A percentile compares a stretch with the other conserved stretches of the same genome.
Evolutionary conservation across 2,797 vertebrate species (phyloP).

Genomic region (Rhabdophis nuchalis): DNA sequence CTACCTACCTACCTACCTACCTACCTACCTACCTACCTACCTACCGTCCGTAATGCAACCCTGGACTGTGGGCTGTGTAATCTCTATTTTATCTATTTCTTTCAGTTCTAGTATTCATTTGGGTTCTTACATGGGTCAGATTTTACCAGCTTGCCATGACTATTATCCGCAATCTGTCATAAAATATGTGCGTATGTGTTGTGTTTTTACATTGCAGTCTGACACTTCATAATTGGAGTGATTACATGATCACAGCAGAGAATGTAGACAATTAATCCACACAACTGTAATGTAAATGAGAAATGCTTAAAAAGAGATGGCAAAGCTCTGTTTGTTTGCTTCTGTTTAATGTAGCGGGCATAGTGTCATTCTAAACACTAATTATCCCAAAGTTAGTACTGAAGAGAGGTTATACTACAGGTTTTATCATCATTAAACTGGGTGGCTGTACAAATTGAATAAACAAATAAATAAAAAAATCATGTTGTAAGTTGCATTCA

Average conservation of each 20-base stretch:
- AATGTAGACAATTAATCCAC: background rate
- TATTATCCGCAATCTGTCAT: background rate
- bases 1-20: no score
- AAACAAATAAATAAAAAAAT: background rate
- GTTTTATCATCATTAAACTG: background rate
- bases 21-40: no score
- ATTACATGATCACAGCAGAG: background rate
- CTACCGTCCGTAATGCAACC: no score
- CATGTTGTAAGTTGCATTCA: background rate
- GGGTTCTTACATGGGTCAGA: background rate
- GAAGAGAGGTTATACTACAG: background rate
- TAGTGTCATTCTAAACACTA: background rate
- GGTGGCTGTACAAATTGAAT: background rate
- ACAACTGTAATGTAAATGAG: background rate
- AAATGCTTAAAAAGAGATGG: background rate
- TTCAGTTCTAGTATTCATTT: background rate
- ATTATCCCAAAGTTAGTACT: background rate
- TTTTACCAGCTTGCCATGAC: background rate
- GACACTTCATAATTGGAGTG: constrained; percentile 7
- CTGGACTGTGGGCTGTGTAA: background rate
- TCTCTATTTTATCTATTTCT: background rate
- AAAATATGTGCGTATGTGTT: background rate
- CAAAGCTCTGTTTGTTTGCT: background rate
- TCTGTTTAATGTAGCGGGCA: background rate
- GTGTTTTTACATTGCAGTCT: background rate